These are phyloP conservation scores for Penaeus chinensis DNA, from an alignment of 1,140 invertebrate species.

Conservation along the genomic window DNA sequence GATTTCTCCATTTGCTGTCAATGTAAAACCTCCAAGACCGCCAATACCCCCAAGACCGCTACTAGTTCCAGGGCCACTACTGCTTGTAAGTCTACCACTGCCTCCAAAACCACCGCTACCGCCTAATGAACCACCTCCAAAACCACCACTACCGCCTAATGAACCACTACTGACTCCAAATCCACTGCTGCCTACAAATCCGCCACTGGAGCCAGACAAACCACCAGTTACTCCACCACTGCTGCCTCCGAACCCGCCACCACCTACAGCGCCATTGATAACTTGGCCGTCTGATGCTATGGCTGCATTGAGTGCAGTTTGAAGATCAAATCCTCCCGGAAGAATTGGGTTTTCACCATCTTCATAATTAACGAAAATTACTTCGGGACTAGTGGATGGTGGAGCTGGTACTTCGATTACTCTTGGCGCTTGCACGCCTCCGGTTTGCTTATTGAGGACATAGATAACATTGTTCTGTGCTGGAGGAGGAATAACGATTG, in stretches of 20 bases:
- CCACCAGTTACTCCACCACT: neutral
- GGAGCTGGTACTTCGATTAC: slow-evolving; percentile 48
- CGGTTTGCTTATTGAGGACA: slow-evolving; percentile 53
- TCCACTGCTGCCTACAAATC: neutral
- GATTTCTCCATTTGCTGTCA: too few species aligned
- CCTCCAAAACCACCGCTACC: neutral
- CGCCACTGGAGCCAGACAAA: neutral
- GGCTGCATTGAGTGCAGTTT: slow-evolving; percentile 36
- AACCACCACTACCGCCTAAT: neutral
- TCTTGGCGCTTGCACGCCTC: slow-evolving; percentile 1
- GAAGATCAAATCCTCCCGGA: slow-evolving; percentile 45
- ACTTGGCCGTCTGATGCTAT: slow-evolving; percentile 7
- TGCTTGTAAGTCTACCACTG: neutral
- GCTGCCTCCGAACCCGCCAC: neutral
- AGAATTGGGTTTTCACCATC: slow-evolving; percentile 46
- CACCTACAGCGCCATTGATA: neutral
- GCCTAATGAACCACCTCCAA: neutral
- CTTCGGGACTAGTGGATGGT: slow-evolving; percentile 29
- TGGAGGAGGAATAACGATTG: slow-evolving; percentile 58
- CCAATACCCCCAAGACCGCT: neutral
- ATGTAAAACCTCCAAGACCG: neutral
- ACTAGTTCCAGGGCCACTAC: neutral
- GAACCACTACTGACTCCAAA: neutral
- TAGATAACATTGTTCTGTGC: slow-evolving; percentile 48
- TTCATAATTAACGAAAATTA: slow-evolving; percentile 43